Evolutionary conservation across 2,888 invertebrate genomes (phyloP), one percentile per base, ranked within the genome.

Genomic region (Eutolmus rufibarbis): DNA sequence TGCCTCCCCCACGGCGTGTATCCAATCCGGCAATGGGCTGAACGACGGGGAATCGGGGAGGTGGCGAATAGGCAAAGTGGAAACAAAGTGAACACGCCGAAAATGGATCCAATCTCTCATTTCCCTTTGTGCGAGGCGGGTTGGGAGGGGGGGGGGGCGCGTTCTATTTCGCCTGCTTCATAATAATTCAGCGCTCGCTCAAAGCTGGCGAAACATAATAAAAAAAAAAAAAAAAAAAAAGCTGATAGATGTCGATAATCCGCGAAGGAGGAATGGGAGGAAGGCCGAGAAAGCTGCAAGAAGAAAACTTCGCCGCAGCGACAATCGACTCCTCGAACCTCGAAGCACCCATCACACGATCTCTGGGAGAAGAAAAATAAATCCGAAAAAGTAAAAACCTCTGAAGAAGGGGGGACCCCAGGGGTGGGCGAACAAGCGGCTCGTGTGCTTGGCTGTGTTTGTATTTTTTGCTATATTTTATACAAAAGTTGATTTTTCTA

Each of bases 101-200:
- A 57, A 82, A 66, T 57, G 82, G 57, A 57, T 66, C 82, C 82
- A 82, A 82, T 82, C 82, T 82, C 57, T 82, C 82, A 82, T 66
- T 82, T 82, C 37, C 40, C 9, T 66, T 9, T 66, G 34, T 82
- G 82, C 66, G 7, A 12, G 46, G 8, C 16, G 14, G 2, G n/a
- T 2, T 12, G 19, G 19, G 56, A 19, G 56, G 56, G n/a, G 56
- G 16, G 51, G 1, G 19, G 19, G 19, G 19, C 12, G 23, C 66
- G 66, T 23, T 78, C 78, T 78, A 37, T 43, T 37, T 66, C 31
- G 34, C 31, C 82, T 19, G 66, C 57, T 51, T 82, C 37, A 66
- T 82, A 56, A 82, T 81, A 76, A 76, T 76, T 76, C 28, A 66
- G 66, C 66, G 66, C 12, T 79, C 79, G 79, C 23, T 40, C 51